A percentile compares a stretch with the other conserved stretches of the same genome.
Conservation (phyloP, 2,888 invertebrate genomes). For the Strigamia crassipes region DNA sequence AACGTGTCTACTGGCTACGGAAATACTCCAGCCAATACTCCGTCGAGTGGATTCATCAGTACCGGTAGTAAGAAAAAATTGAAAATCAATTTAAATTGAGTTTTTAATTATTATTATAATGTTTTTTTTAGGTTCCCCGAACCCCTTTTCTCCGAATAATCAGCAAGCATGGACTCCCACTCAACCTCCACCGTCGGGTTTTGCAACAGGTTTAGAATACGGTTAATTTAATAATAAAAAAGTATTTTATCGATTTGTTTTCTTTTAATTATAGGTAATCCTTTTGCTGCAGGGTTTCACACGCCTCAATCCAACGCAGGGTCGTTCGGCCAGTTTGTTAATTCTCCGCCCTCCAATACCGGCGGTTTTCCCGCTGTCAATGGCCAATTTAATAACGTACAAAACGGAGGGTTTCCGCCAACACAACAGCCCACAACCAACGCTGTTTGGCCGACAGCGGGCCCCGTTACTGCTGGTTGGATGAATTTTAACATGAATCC, state of each 20-base stretch:
- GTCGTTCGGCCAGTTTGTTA: neutral
- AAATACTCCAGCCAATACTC: conserved; percentile 13
- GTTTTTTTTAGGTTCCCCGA: neutral
- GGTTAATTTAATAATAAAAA: neutral
- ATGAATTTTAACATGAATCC: conserved; percentile 3
- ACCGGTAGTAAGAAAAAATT: neutral
- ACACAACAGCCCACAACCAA: conserved; percentile 1
- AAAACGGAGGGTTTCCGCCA: neutral
- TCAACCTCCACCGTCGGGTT: neutral
- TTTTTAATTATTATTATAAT: neutral
- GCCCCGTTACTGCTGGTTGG: neutral
- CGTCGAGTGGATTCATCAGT: neutral
- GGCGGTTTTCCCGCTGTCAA: neutral
- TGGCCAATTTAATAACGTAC: conserved; percentile 19
- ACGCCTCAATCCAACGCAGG: neutral
- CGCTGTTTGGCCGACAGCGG: neutral
- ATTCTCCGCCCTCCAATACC: neutral
- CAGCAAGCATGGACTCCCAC: conserved; percentile 27
- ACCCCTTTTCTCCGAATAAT: neutral
- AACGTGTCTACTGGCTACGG: neutral
- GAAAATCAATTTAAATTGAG: neutral
- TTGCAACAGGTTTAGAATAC: neutral
- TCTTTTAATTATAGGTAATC: conserved; percentile 18
- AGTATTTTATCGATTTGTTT: conserved; percentile 6
- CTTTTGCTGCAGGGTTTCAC: neutral